These are phyloP conservation scores for Drosophila jambulina DNA, from an alignment of 1,140 invertebrate genomes.

Conservation along the genomic window DNA sequence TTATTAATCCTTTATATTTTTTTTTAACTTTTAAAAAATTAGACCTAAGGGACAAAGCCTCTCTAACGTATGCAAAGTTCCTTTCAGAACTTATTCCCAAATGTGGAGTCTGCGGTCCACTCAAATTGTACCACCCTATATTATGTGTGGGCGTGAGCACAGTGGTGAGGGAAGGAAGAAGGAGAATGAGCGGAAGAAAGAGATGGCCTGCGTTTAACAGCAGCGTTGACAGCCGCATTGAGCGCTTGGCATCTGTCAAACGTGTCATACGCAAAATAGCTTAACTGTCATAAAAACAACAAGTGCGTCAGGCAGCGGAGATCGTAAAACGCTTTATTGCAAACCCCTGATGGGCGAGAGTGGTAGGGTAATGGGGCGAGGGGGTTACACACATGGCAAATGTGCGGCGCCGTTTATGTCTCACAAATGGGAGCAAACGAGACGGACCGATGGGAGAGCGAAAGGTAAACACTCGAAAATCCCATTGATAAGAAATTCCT, in stretches of 20 bases:
- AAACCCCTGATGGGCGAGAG: constrained; percentile 22
- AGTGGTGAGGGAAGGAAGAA: not conserved
- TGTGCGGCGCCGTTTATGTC: constrained; percentile 68
- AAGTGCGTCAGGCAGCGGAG: constrained; percentile 46
- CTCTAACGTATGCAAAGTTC: not conserved
- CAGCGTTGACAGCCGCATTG: constrained; percentile 65
- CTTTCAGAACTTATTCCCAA: not conserved
- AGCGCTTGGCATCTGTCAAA: constrained; percentile 75
- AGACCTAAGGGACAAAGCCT: not conserved
- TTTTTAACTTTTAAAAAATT: not conserved
- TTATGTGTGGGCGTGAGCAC: constrained; percentile 4
- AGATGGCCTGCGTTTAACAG: constrained; percentile 59
- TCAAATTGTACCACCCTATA: not conserved
- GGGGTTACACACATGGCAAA: constrained; percentile 52
- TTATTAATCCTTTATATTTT: not conserved
- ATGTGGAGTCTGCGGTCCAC: constrained; percentile 3
- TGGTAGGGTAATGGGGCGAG: not conserved
- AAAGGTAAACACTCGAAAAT: constrained; percentile 41
- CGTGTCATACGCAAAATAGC: constrained; percentile 83
- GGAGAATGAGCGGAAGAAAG: not conserved
- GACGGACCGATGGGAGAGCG: not conserved
- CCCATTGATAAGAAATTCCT: constrained; percentile 35
- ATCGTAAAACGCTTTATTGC: constrained; percentile 79
- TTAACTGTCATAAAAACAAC: constrained; percentile 80
- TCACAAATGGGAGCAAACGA: constrained; percentile 45